These are phyloP conservation scores for Chesias legatella DNA, from an alignment of 2,888 invertebrate species.

Conservation along the genomic window DNA sequence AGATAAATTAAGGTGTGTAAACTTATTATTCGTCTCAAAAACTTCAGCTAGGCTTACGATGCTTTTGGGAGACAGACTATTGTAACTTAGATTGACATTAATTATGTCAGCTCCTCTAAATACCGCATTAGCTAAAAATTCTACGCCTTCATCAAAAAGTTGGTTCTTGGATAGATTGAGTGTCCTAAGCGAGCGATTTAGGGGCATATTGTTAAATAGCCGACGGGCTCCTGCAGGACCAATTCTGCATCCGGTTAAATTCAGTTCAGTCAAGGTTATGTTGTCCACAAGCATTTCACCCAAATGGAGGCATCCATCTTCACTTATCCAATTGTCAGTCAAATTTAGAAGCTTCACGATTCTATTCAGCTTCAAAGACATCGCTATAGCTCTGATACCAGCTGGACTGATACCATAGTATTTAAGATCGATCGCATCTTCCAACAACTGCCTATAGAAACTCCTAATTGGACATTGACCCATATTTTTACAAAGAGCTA, in stretches of 20 bases:
- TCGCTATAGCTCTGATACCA: slow-evolving; percentile 52
- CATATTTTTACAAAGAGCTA: slow-evolving; percentile 54
- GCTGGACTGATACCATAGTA: slow-evolving; percentile 54
- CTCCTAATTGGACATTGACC: slow-evolving; percentile 41
- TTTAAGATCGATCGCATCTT: slow-evolving; percentile 44
- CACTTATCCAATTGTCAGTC: slow-evolving; percentile 53
- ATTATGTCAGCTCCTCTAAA: slow-evolving; percentile 38
- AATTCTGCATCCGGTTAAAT: slow-evolving; percentile 55
- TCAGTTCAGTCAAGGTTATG: slow-evolving; percentile 41
- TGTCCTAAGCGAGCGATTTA: slow-evolving; percentile 38
- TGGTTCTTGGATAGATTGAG: slow-evolving; percentile 51
- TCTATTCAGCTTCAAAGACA: slow-evolving; percentile 49
- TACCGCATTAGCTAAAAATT: slow-evolving; percentile 40
- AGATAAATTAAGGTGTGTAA: slow-evolving; percentile 51
- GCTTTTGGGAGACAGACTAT: slow-evolving; percentile 45
- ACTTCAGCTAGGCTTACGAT: slow-evolving; percentile 39
- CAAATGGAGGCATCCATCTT: slow-evolving; percentile 58
- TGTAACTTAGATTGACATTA: slow-evolving; percentile 46
- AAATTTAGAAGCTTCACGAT: slow-evolving; percentile 46
- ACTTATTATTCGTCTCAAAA: slow-evolving; percentile 46
- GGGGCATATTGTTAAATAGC: slow-evolving; percentile 36
- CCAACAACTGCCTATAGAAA: slow-evolving; percentile 46
- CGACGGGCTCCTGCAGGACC: slow-evolving; percentile 43
- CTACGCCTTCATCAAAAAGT: slow-evolving; percentile 45
- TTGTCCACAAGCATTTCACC: slow-evolving; percentile 52